Percentiles rank a stretch among this genome's conserved stretches.
Conservation (phyloP, 1,140 invertebrate genomes). For the Holotrichia oblita region DNA sequence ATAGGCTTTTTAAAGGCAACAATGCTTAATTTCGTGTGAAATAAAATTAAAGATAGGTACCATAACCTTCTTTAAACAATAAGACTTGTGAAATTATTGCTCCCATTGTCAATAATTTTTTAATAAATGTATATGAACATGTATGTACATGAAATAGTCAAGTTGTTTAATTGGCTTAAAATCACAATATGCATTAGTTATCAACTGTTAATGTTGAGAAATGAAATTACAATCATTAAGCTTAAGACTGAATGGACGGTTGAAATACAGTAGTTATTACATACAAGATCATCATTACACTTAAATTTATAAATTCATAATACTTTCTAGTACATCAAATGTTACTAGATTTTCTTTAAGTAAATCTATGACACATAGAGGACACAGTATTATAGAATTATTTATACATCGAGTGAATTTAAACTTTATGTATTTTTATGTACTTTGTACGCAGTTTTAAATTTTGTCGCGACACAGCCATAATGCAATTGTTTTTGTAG, state of each 20-base stretch:
- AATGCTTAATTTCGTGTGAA: constrained; percentile 8
- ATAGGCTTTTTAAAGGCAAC: constrained; percentile 26
- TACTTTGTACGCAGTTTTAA: neutral
- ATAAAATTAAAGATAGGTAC: neutral
- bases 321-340: neutral
- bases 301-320: constrained; percentile 10
- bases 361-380: constrained; percentile 10
- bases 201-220: neutral
- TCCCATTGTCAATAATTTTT: constrained; percentile 2
- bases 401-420: neutral
- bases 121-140: neutral
- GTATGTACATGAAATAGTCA: constrained; percentile 3
- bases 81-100: neutral
- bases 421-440: constrained; percentile 25
- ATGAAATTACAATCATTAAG: constrained; percentile 13
- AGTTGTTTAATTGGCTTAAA: constrained; percentile 19
- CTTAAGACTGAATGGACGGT: constrained; percentile 32
- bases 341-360: neutral
- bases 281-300: neutral
- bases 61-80: neutral
- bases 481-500: constrained; percentile 36
- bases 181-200: constrained; percentile 11
- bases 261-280: constrained; percentile 21
- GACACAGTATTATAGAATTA: neutral
- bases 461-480: constrained; percentile 7